These are phyloP conservation scores for Podiceps cristatus DNA, from an alignment of 2,113 vertebrate genomes.

Conservation along the genomic window DNA sequence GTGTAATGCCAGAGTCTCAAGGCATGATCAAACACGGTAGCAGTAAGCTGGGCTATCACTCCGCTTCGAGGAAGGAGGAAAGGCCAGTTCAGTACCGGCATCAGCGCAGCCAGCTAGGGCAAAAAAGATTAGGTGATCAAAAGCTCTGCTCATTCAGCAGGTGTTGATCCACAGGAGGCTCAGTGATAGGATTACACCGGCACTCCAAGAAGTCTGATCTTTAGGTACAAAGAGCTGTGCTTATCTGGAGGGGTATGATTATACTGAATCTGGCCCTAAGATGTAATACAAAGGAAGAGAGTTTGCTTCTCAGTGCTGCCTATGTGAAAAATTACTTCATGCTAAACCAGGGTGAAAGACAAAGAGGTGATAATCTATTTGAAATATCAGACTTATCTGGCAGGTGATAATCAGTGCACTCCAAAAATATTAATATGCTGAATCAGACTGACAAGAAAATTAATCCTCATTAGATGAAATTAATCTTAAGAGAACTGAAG, in stretches of 20 bases:
- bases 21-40: neutral
- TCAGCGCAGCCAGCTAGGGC: neutral
- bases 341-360: neutral
- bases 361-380: neutral
- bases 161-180: neutral
- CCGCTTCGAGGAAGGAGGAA: neutral
- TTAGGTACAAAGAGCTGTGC: neutral
- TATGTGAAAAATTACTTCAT: neutral
- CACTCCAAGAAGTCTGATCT: neutral
- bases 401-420: conserved; percentile 41
- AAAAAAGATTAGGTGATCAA: neutral
- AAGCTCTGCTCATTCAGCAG: neutral
- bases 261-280: neutral
- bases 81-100: neutral
- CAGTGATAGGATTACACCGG: neutral
- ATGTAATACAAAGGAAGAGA: neutral
- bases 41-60: neutral
- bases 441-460: conserved; percentile 53
- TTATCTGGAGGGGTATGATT: neutral
- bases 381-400: conserved; percentile 26
- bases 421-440: conserved; percentile 13
- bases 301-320: neutral
- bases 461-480: conserved; percentile 47
- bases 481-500: conserved; percentile 29
- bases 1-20: neutral